Percentiles rank a stretch among this genome's conserved stretches.
These are phyloP conservation scores for Tetramorium simillimum DNA, from an alignment of 1,140 invertebrate species.

Conservation along the genomic window DNA sequence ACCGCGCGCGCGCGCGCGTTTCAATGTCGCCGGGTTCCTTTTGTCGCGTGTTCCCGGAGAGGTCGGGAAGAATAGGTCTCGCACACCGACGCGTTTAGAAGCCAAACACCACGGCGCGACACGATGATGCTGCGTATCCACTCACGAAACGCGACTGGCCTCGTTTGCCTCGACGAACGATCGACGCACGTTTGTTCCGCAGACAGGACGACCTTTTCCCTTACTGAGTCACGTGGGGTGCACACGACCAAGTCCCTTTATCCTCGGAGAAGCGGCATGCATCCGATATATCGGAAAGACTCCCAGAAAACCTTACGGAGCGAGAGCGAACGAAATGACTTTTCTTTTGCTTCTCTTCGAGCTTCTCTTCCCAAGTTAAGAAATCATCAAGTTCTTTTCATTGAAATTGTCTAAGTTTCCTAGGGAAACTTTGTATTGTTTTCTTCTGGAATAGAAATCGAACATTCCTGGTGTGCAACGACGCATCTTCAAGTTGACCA, in stretches of 20 bases:
- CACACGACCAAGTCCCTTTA: background rate
- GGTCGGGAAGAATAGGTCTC: constrained; percentile 53
- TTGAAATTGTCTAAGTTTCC: background rate
- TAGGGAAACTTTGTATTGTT: background rate
- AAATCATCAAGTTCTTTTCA: background rate
- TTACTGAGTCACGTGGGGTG: background rate
- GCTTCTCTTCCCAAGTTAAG: background rate
- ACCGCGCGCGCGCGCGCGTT: constrained; percentile 21
- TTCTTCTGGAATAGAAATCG: background rate
- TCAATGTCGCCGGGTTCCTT: constrained; percentile 52
- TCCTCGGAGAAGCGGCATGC: background rate
- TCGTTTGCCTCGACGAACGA: background rate
- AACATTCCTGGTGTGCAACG: background rate
- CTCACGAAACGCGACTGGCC: constrained; percentile 29
- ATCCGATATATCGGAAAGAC: background rate
- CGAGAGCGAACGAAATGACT: background rate
- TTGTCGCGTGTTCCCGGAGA: constrained; percentile 32
- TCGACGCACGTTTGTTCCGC: background rate
- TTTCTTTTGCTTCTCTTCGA: background rate
- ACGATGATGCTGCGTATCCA: background rate
- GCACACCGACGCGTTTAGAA: constrained; percentile 54
- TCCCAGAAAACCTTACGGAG: background rate
- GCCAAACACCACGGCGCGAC: background rate
- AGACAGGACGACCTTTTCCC: constrained; percentile 15
- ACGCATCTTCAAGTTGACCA: constrained; percentile 1